These are phyloP conservation scores for Strigops habroptila DNA, from an alignment of 2,113 vertebrate genomes.

Conservation along the genomic window DNA sequence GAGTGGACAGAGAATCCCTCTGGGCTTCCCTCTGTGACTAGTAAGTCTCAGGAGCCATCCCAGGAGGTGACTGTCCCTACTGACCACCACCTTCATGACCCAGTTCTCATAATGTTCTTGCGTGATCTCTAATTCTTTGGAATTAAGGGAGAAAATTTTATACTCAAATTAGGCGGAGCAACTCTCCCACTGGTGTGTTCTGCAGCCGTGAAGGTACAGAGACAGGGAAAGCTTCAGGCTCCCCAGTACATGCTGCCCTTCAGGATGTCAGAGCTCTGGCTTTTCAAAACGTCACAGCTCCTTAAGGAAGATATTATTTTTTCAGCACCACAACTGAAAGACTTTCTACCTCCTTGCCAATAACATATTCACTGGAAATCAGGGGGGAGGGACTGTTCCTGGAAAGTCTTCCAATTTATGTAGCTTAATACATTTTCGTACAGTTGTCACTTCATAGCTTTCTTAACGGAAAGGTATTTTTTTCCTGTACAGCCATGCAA, in stretches of 20 bases:
- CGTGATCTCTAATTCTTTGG: neutral
- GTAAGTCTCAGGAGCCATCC: neutral
- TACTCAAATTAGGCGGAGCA: neutral
- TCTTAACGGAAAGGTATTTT: neutral
- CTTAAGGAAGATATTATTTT: slow-evolving; percentile 17
- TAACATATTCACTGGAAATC: neutral
- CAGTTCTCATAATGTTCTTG: neutral
- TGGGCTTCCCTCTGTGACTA: neutral
- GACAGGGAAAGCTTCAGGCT: neutral
- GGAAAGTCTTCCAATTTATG: slow-evolving; percentile 11
- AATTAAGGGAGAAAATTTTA: neutral
- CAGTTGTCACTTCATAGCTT: slow-evolving; percentile 20
- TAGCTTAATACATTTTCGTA: neutral
- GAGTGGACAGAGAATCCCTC: neutral
- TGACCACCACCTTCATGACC: neutral
- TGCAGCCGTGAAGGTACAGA: neutral
- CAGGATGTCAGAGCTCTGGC: neutral
- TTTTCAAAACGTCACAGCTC: slow-evolving; percentile 30
- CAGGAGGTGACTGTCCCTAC: neutral
- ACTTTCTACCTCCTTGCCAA: neutral
- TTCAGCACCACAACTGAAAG: slow-evolving; percentile 17
- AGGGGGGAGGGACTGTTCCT: neutral
- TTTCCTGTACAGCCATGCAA: neutral
- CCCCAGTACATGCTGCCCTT: neutral
- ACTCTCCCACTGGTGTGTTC: rapidly evolving